Evolutionary conservation across 2,888 invertebrate genomes (phyloP).

Genomic region (Apoderus coryli): DNA sequence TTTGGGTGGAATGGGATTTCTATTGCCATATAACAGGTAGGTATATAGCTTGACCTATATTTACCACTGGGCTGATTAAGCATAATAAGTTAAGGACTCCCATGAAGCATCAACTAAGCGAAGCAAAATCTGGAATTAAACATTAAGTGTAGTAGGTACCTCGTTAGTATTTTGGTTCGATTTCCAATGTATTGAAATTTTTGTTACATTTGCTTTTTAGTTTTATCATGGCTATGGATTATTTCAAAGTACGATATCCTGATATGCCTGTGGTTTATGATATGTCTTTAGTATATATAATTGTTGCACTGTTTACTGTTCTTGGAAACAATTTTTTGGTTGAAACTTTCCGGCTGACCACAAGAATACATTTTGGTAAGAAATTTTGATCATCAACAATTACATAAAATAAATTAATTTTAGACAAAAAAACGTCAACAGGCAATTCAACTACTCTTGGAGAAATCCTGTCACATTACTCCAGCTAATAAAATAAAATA

Average conservation of each 20-base stretch:
- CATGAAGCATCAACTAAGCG: too few species aligned
- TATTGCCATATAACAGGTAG: slow-evolving; percentile 85
- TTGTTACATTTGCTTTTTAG: slow-evolving; percentile 41
- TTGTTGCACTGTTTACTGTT: slow-evolving; percentile 79
- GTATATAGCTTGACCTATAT: too few species aligned
- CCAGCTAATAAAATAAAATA: too few species aligned
- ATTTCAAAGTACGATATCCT: slow-evolving; percentile 74
- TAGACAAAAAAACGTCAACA: background rate
- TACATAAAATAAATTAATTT: too few species aligned
- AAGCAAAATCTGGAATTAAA: too few species aligned
- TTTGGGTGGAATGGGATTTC: slow-evolving; percentile 77
- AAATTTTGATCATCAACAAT: too few species aligned
- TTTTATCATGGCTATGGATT: slow-evolving; percentile 88
- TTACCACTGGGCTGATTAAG: too few species aligned
- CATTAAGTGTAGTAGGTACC: too few species aligned
- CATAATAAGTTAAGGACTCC: too few species aligned
- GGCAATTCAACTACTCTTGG: background rate
- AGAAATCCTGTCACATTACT: slow-evolving; percentile 6
- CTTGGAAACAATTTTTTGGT: slow-evolving; percentile 72
- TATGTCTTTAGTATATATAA: slow-evolving; percentile 83
- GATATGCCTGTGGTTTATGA: slow-evolving; percentile 79
- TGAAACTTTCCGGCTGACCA: slow-evolving; percentile 65
- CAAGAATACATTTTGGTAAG: slow-evolving; percentile 74
- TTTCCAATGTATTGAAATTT: too few species aligned
- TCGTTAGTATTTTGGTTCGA: too few species aligned